Evolutionary conservation across 1,140 invertebrate genomes (phyloP).

Genomic region (Ceratina japonica): DNA sequence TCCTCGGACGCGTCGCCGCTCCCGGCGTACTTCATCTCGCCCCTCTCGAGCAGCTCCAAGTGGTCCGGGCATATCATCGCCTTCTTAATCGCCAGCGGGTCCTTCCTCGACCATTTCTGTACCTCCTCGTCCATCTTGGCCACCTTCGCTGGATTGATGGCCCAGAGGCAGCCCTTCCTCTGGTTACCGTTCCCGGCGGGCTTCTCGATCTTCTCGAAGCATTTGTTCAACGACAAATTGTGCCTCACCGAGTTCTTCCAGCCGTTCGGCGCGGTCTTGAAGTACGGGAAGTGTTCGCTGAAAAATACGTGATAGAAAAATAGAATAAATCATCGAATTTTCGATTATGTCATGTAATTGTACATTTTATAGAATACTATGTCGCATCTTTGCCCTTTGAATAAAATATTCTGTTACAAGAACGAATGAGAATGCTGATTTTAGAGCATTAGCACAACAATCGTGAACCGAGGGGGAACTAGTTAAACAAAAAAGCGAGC

Average conservation of each 20-base stretch:
- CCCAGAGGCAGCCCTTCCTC: slow-evolving; percentile 95
- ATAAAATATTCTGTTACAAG: too few relatives aligned
- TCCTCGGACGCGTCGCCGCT: slow-evolving; percentile 78
- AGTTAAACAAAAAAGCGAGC: slow-evolving; percentile 68
- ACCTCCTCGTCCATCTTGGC: slow-evolving; percentile 99
- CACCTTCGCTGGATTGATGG: slow-evolving; percentile 96
- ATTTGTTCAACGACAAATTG: slow-evolving; percentile 97
- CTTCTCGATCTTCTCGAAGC: slow-evolving; percentile 98
- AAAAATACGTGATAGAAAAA: slow-evolving; percentile 56
- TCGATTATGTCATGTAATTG: not conserved
- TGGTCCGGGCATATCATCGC: slow-evolving; percentile 95
- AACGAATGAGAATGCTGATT: not conserved
- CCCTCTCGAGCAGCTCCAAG: slow-evolving; percentile 88
- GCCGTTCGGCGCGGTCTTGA: slow-evolving; percentile 97
- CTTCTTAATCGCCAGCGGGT: slow-evolving; percentile 90
- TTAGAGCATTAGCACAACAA: not conserved
- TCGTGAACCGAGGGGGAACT: not conserved
- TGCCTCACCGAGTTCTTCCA: slow-evolving; percentile 99
- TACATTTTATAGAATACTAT: not conserved
- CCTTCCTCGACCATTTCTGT: slow-evolving; percentile 96
- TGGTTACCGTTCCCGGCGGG: slow-evolving; percentile 89
- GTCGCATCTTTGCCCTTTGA: too few relatives aligned
- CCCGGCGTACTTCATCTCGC: slow-evolving; percentile 89
- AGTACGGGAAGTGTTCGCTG: slow-evolving; percentile 98
- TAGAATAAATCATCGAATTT: too few relatives aligned